Conservation (phyloP, 2,888 invertebrate genomes). For the Epinotia brunnichana region DNA sequence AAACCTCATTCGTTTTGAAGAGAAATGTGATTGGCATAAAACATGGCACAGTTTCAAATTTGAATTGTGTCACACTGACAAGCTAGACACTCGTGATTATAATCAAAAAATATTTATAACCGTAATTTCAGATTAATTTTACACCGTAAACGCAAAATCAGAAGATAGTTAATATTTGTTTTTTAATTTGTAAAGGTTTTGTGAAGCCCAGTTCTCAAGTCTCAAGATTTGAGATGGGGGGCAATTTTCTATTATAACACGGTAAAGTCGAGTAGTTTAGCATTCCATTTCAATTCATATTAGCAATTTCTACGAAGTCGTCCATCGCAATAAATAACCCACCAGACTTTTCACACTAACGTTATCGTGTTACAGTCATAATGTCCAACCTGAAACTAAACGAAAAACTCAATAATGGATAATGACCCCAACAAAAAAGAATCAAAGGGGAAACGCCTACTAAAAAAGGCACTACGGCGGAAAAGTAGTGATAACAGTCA, state of each 20-base stretch:
- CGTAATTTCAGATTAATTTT: conserved; percentile 53
- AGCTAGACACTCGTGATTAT: conserved; percentile 51
- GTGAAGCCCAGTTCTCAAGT: conserved; percentile 58
- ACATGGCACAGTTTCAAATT: conserved; percentile 50
- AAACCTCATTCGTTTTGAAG: conserved; percentile 3
- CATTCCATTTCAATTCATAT: neutral
- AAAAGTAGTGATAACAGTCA: conserved; percentile 69
- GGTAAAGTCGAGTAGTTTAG: conserved; percentile 30
- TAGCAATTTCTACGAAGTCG: neutral
- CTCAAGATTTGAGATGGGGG: conserved; percentile 66
- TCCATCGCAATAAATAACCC: neutral
- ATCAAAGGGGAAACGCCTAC: conserved; percentile 77
- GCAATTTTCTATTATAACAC: conserved; percentile 60
- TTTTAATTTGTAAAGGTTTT: conserved; percentile 64
- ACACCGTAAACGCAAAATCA: conserved; percentile 47
- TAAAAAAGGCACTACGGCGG: conserved; percentile 74
- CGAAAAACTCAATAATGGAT: conserved; percentile 74
- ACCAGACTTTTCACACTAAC: conserved; percentile 1
- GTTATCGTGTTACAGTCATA: conserved; percentile 61
- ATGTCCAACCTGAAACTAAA: conserved; percentile 65
- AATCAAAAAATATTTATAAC: conserved; percentile 51
- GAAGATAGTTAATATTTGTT: conserved; percentile 48
- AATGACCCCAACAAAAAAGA: conserved; percentile 80
- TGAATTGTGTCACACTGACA: conserved; percentile 56
- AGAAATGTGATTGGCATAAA: conserved; percentile 19